Base-by-base conservation (phyloP, 1,140 invertebrate genomes). In the Choristoneura fumiferana region DNA sequence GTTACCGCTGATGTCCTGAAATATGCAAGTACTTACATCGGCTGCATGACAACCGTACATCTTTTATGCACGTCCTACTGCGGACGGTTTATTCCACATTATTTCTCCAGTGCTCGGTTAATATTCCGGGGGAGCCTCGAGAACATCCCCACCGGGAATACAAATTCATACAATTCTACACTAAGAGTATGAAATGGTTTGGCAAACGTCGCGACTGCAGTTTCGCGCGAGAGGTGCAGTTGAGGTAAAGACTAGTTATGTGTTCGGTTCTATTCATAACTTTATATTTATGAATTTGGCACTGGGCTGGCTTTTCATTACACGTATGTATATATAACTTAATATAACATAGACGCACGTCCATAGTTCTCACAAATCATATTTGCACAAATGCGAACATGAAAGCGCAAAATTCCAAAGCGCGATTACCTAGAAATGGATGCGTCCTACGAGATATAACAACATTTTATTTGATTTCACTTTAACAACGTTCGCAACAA, bases 1-100 rank as follows among this genome's bases (percentile, higher is more conserved):
- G 37, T 39, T 49, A 49, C 10, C 18, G 43, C 22, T 12, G 4
- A 14, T 49, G 43, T 49, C 6, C 18, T 49, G 10, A n/a, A 54
- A 54, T 1, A 54, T 15, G 9, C 35, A 14, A 10, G 5, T 54
- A 13, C 53, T 33, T 54, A 13, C 53, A 54, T 54, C 53, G 15
- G 53, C 49, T 54, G 58, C 60, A 60, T 59, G 60, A 59, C 61
- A 58, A 40, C 58, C 43, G 43, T 58, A 59, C 63, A 66, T 58
- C 60, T 15, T 59, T 63, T 66, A 67, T 74, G 71, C 81, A 84
- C 78, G 74, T 78, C 65, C 62, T 70, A 61, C 65, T 77, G 75
- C 77, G 70, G 43, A 74, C 69, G 67, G 73, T 83, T 79, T 79
- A 79, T 75, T 73, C 75, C 69, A 76, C 78, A 78, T 78, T 81